These are phyloP conservation scores for Drosophila tropicalis DNA, from an alignment of 1,140 invertebrate genomes.

Conservation along the genomic window DNA sequence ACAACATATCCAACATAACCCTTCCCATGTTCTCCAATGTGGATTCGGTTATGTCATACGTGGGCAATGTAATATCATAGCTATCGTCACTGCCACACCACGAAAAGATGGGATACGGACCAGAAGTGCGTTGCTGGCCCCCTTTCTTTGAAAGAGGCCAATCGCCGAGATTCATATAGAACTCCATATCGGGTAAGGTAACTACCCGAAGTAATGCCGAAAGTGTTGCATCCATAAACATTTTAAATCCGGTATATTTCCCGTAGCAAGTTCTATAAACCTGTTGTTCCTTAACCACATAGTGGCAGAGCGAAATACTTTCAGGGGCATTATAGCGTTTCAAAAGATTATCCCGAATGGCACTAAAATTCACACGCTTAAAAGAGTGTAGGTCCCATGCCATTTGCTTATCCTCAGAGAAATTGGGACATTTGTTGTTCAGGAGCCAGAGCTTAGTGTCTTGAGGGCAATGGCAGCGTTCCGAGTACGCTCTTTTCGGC, in stretches of 20 bases:
- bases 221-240: constrained; percentile 96
- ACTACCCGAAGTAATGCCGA: constrained; percentile 93
- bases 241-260: constrained; percentile 97
- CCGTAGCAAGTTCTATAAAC: constrained; percentile 96
- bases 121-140: constrained; percentile 82
- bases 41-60: constrained; percentile 97
- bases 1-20: constrained; percentile 94
- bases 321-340: constrained; percentile 87
- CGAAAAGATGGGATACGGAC: constrained; percentile 93
- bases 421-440: constrained; percentile 87
- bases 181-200: constrained; percentile 93
- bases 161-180: constrained; percentile 97
- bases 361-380: constrained; percentile 88
- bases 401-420: constrained; percentile 88
- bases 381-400: constrained; percentile 89
- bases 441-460: constrained; percentile 88
- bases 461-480: constrained; percentile 93
- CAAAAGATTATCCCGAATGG: constrained; percentile 86
- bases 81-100: constrained; percentile 96
- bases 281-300: constrained; percentile 93
- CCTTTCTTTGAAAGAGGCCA: constrained; percentile 91
- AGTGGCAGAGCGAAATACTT: constrained; percentile 95
- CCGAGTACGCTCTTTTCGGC: constrained; percentile 89
- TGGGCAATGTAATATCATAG: constrained; percentile 96
- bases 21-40: constrained; percentile 96